phyloP scores from a whole-genome alignment of 1,140 invertebrate species.

The Sweltsa coloradensis region DNA sequence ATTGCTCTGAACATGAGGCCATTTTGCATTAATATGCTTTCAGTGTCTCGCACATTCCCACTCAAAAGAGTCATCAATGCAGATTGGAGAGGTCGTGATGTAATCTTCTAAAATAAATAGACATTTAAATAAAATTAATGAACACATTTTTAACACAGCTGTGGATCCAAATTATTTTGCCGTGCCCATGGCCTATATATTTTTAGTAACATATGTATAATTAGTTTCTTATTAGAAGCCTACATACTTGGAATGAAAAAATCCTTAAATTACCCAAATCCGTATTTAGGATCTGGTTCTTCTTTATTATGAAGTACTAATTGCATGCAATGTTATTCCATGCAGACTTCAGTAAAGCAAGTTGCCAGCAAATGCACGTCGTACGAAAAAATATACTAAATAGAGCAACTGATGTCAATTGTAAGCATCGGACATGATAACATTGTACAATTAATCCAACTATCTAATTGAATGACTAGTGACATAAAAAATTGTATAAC shows the following conservation, averaged over 20 bases:
- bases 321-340: too few species aligned
- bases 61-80: slow-evolving; percentile 72
- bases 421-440: too few species aligned
- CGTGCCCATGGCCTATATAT: not conserved
- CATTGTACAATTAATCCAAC: too few species aligned
- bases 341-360: too few species aligned
- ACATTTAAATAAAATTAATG: not conserved
- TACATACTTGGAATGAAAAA: not conserved
- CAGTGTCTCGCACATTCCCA: slow-evolving; percentile 67
- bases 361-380: too few species aligned
- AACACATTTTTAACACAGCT: not conserved
- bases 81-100: slow-evolving; percentile 6
- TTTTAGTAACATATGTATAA: not conserved
- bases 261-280: too few species aligned
- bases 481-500: too few species aligned
- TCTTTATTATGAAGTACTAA: too few species aligned
- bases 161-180: not conserved
- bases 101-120: not conserved
- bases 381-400: too few species aligned
- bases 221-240: not conserved
- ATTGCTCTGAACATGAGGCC: slow-evolving; percentile 66
- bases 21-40: slow-evolving; percentile 68
- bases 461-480: too few species aligned
- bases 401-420: too few species aligned
- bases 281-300: too few species aligned